A percentile compares a stretch with the other conserved stretches of the same genome.
Conservation (phyloP, 1,140 invertebrate genomes). For the Drosophila nigrodunni region DNA sequence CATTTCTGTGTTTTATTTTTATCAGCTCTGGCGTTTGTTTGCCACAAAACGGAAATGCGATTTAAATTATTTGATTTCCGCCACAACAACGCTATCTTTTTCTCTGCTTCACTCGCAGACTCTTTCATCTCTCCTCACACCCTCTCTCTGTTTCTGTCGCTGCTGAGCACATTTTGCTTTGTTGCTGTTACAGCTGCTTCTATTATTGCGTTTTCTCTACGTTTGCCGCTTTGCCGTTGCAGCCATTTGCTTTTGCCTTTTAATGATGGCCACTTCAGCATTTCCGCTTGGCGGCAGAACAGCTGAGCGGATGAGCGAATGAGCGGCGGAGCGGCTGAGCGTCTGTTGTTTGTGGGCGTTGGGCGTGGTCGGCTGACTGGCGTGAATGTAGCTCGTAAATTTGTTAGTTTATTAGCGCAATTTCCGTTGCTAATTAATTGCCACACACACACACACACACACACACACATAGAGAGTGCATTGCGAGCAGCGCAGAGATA, state of each 20-base stretch:
- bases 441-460: constrained; percentile 67
- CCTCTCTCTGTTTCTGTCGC: background rate
- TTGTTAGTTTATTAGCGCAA: constrained; percentile 83
- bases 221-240: constrained; percentile 29
- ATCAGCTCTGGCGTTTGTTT: constrained; percentile 66
- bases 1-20: constrained; percentile 61
- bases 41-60: constrained; percentile 79
- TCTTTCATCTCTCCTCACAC: background rate
- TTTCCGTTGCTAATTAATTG: constrained; percentile 84
- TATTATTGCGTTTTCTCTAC: constrained; percentile 17
- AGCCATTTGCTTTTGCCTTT: constrained; percentile 54
- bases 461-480: constrained; percentile 18
- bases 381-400: constrained; percentile 80
- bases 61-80: constrained; percentile 83
- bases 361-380: constrained; percentile 45
- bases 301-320: constrained; percentile 15
- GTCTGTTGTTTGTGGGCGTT: constrained; percentile 22
- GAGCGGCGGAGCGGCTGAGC: constrained; percentile 19
- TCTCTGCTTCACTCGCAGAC: background rate
- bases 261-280: constrained; percentile 78
- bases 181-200: constrained; percentile 19
- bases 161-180: constrained; percentile 36
- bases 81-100: constrained; percentile 19
- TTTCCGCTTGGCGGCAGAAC: constrained; percentile 55
- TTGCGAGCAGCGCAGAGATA: constrained; percentile 4